These are phyloP conservation scores for Timandra comae DNA, from an alignment of 2,888 invertebrate genomes.

Conservation along the genomic window DNA sequence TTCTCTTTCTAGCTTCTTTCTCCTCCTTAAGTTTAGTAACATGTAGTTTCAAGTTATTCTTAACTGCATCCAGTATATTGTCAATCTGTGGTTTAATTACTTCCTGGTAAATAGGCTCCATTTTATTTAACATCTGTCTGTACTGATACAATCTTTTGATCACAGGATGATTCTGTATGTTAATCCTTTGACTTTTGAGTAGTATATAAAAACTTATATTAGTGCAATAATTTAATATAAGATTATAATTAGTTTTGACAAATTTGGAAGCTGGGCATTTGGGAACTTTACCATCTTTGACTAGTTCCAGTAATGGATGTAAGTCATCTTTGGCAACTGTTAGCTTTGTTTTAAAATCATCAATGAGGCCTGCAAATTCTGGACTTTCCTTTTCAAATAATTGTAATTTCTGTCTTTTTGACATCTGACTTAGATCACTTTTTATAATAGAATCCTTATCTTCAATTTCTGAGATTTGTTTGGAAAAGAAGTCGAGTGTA, in stretches of 20 bases:
- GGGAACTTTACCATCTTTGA: conserved; percentile 79
- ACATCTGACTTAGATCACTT: conserved; percentile 85
- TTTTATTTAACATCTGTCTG: conserved; percentile 83
- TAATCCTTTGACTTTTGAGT: conserved; percentile 84
- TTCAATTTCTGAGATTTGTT: conserved; percentile 51
- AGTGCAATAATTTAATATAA: conserved; percentile 87
- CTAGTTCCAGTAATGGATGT: conserved; percentile 80
- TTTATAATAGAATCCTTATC: conserved; percentile 79
- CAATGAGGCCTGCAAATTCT: conserved; percentile 86
- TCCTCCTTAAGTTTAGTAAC: conserved; percentile 35
- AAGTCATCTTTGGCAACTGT: conserved; percentile 80
- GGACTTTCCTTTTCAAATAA: conserved; percentile 91
- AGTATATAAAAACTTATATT: conserved; percentile 92
- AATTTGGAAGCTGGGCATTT: conserved; percentile 81
- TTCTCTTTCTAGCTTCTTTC: conserved; percentile 44
- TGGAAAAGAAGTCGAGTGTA: conserved; percentile 75
- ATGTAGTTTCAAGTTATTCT: conserved; percentile 54
- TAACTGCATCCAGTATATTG: conserved; percentile 75
- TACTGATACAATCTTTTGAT: conserved; percentile 89
- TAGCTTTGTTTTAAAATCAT: conserved; percentile 86
- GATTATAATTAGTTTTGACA: conserved; percentile 81
- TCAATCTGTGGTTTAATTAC: conserved; percentile 82
- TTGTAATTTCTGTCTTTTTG: conserved; percentile 84
- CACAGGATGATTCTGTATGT: conserved; percentile 91
- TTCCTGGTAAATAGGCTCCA: conserved; percentile 82